Percentiles rank a stretch among this genome's conserved stretches.
Evolutionary conservation across 2,113 vertebrate species (phyloP).

Genomic region (Columbina picui): DNA sequence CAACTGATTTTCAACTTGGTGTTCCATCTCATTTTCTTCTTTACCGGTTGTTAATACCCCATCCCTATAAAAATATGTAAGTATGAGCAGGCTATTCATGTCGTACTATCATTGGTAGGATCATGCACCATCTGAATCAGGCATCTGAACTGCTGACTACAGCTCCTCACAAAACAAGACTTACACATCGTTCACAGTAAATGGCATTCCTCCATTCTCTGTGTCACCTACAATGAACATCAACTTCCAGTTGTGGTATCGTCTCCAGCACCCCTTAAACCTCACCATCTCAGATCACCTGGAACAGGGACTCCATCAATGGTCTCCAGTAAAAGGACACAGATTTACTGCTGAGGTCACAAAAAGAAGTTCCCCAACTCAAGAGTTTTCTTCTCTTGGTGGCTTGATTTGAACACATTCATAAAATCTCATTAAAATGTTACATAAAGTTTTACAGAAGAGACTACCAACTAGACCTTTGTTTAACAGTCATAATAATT

Average conservation of each 20-base stretch:
- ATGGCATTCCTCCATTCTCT: conserved; percentile 21
- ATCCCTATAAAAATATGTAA: conserved; percentile 24
- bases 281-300: background rate
- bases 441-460: conserved; percentile 65
- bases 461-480: conserved; percentile 54
- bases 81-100: conserved; percentile 32
- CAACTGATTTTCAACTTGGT: conserved; percentile 58
- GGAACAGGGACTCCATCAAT: background rate
- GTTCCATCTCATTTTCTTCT: conserved; percentile 46
- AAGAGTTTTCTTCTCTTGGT: background rate
- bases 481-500: conserved; percentile 65
- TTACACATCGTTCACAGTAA: background rate
- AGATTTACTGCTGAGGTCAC: conserved; percentile 43
- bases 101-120: conserved; percentile 35
- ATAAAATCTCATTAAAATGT: conserved; percentile 59
- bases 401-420: conserved; percentile 48
- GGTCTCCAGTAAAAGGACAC: conserved; percentile 8
- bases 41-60: conserved; percentile 34
- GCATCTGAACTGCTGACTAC: conserved; percentile 43
- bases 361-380: conserved; percentile 7
- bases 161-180: conserved; percentile 50
- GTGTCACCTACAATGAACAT: conserved; percentile 46
- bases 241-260: background rate
- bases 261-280: conserved; percentile 40
- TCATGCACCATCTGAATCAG: conserved; percentile 48